phyloP scores from a whole-genome alignment of 2,113 vertebrate species.

The Petaurus breviceps region DNA sequence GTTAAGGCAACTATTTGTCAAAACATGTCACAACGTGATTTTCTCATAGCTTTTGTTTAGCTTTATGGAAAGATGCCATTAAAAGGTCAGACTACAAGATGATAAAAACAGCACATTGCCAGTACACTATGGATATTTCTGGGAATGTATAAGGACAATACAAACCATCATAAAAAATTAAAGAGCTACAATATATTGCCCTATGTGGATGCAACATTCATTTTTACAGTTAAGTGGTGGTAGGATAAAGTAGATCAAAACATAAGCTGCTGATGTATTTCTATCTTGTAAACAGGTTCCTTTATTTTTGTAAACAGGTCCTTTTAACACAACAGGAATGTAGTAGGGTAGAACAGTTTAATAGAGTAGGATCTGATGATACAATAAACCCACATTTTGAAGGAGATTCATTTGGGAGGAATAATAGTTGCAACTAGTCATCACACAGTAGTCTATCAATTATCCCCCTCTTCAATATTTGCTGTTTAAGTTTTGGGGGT shows the following conservation, averaged over 20 bases:
- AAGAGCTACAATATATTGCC: conserved; percentile 67
- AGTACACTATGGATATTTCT: conserved; percentile 48
- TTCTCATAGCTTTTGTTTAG: conserved; percentile 66
- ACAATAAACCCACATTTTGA: background rate
- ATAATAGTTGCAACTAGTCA: background rate
- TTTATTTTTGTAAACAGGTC: conserved; percentile 33
- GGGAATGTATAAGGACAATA: conserved; percentile 50
- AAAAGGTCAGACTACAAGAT: conserved; percentile 70
- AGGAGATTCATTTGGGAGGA: background rate
- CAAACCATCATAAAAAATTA: conserved; percentile 74
- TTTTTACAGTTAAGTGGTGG: background rate
- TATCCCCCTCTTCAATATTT: background rate
- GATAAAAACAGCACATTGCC: conserved; percentile 56
- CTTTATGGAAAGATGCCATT: conserved; percentile 68
- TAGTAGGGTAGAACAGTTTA: background rate
- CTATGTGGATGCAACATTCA: background rate
- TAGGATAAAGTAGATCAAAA: conserved; percentile 7
- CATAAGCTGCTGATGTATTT: background rate
- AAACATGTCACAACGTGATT: conserved; percentile 49
- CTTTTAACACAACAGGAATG: background rate
- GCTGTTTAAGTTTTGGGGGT: background rate
- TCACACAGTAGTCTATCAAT: background rate
- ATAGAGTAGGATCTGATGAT: background rate
- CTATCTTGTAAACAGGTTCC: conserved; percentile 31
- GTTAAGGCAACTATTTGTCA: conserved; percentile 46